phyloP scores from a whole-genome alignment of 2,888 invertebrate species.

The Eledona agricola region DNA sequence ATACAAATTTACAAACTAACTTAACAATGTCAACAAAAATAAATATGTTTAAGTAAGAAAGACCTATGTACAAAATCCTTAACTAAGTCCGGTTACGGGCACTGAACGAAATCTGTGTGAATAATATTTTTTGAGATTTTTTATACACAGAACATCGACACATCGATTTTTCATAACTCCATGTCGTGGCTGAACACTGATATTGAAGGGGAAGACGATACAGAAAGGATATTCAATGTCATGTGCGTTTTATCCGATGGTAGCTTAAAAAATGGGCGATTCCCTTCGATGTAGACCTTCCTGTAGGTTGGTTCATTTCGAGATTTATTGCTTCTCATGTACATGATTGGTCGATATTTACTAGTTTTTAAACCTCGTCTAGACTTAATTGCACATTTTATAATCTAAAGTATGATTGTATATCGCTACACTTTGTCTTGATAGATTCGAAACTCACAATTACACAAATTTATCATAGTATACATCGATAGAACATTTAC shows the following conservation, averaged over 20 bases:
- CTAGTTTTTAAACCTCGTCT: slow-evolving; percentile 29
- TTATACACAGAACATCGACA: slow-evolving; percentile 38
- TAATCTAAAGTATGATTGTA: slow-evolving; percentile 48
- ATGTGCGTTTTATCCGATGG: slow-evolving; percentile 25
- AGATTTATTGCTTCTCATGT: slow-evolving; percentile 37
- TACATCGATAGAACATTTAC: slow-evolving; percentile 40
- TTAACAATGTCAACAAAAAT: slow-evolving; percentile 37
- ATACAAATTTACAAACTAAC: slow-evolving; percentile 37
- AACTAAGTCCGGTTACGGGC: slow-evolving; percentile 21
- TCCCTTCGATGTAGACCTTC: slow-evolving; percentile 34
- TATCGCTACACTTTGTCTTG: slow-evolving; percentile 48
- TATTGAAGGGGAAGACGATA: slow-evolving; percentile 36
- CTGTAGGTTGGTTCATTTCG: slow-evolving; percentile 27
- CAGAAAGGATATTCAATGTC: slow-evolving; percentile 30
- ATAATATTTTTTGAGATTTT: slow-evolving; percentile 24
- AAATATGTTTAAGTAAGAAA: slow-evolving; percentile 32
- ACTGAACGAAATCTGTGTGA: slow-evolving; percentile 23
- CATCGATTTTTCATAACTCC: slow-evolving; percentile 28
- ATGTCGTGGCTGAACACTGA: slow-evolving; percentile 32
- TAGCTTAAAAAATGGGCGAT: slow-evolving; percentile 22
- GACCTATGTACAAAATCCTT: slow-evolving; percentile 33
- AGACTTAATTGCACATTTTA: slow-evolving; percentile 38
- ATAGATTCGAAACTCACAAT: slow-evolving; percentile 27
- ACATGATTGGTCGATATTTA: slow-evolving; percentile 41
- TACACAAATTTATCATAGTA: slow-evolving; percentile 43